A percentile compares a stretch with the other conserved stretches of the same genome.
Evolutionary conservation across 2,888 invertebrate genomes (phyloP).

Genomic region (Sisyra nigra): DNA sequence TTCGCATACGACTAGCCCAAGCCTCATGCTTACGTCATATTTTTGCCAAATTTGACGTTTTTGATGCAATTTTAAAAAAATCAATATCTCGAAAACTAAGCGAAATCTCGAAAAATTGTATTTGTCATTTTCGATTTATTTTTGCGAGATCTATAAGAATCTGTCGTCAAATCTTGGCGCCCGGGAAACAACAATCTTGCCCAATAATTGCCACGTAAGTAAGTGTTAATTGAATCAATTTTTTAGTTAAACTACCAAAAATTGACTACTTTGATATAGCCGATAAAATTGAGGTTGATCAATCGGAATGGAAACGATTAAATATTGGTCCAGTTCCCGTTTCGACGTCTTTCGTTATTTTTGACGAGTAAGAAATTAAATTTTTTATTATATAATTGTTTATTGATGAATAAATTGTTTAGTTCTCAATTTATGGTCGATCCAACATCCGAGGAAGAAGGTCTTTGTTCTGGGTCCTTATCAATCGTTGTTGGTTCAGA

Average conservation of each 20-base stretch:
- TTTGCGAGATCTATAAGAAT: no score
- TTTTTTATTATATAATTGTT: slow-evolving; percentile 20
- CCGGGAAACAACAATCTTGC: no score
- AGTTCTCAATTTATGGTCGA: slow-evolving; percentile 44
- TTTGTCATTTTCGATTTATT: no score
- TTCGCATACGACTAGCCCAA: no score
- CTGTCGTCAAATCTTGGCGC: no score
- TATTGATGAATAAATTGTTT: background rate
- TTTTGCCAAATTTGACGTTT: no score
- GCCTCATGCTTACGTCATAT: no score
- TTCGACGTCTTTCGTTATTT: slow-evolving; percentile 58
- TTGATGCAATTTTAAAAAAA: no score
- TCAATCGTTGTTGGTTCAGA: slow-evolving; percentile 49
- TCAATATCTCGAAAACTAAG: no score
- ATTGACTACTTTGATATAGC: slow-evolving; percentile 55
- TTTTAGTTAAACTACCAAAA: slow-evolving; percentile 49
- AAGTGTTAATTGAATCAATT: background rate
- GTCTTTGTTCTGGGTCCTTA: slow-evolving; percentile 48
- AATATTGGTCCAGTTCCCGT: slow-evolving; percentile 43
- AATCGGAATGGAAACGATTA: slow-evolving; percentile 33
- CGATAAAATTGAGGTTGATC: slow-evolving; percentile 44
- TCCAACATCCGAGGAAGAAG: slow-evolving; percentile 72
- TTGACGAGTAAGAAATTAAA: slow-evolving; percentile 41
- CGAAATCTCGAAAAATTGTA: no score
- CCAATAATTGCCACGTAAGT: no score